Percentiles rank a stretch among this genome's conserved stretches.
These are phyloP conservation scores for Boloria selene DNA, from an alignment of 2,888 invertebrate species.

Conservation along the genomic window DNA sequence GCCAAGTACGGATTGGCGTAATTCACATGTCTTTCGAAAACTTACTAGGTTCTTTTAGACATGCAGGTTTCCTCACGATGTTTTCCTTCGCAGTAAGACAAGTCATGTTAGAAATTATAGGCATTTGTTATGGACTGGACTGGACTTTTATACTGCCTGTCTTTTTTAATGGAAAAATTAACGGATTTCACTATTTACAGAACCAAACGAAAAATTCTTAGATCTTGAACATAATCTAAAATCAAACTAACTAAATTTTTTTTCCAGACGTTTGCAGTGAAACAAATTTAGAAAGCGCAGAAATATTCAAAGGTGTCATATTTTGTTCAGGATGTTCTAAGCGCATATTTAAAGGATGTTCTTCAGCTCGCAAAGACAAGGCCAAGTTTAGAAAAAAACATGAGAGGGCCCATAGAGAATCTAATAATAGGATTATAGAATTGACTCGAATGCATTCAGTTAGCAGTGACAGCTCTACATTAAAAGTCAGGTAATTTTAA, in stretches of 20 bases:
- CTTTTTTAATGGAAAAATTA: too few species aligned
- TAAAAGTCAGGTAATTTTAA: constrained; percentile 26
- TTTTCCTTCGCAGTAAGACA: neutral
- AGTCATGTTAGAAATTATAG: too few species aligned
- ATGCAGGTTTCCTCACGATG: too few species aligned
- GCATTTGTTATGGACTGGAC: too few species aligned
- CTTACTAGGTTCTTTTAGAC: too few species aligned
- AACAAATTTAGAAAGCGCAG: constrained; percentile 59
- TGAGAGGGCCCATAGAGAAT: neutral
- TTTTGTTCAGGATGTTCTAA: constrained; percentile 65
- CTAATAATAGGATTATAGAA: constrained; percentile 34
- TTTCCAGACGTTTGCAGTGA: constrained; percentile 67
- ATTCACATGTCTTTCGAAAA: too few species aligned
- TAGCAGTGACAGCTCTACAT: constrained; percentile 26
- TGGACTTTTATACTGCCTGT: too few species aligned
- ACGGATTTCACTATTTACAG: too few species aligned
- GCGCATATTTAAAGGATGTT: constrained; percentile 67
- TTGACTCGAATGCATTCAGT: constrained; percentile 23
- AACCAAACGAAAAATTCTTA: too few species aligned
- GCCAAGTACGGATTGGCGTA: too few species aligned
- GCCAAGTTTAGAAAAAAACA: constrained; percentile 37
- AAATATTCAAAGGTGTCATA: constrained; percentile 67
- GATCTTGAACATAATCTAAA: too few species aligned
- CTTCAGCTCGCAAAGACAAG: constrained; percentile 53
- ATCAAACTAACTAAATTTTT: too few species aligned